Evolutionary conservation across 2,797 vertebrate genomes (phyloP).

Genomic region (Jordanella pulchra): DNA sequence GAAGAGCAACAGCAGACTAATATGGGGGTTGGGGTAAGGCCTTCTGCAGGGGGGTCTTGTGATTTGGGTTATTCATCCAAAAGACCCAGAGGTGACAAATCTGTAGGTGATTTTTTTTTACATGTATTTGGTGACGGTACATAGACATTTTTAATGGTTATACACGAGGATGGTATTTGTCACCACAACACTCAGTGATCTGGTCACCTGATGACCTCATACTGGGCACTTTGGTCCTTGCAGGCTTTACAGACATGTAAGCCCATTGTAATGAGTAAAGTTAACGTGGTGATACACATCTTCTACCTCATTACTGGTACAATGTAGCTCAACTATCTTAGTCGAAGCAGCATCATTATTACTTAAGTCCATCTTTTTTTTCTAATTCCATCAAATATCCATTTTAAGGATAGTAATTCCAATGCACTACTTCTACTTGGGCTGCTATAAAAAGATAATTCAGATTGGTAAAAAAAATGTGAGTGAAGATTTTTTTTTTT

Average conservation of each 20-base stretch:
- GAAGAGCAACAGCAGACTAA: conserved; percentile 57
- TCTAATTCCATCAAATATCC: conserved; percentile 67
- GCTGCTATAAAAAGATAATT: conserved; percentile 57
- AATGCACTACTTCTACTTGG: conserved; percentile 50
- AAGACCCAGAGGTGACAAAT: conserved; percentile 38
- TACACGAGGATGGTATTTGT: conserved; percentile 39
- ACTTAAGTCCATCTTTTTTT: conserved; percentile 48
- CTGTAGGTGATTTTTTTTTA: conserved; percentile 28
- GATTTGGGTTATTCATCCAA: conserved; percentile 23
- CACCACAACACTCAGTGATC: conserved; percentile 31
- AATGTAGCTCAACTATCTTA: conserved; percentile 63
- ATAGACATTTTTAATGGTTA: conserved; percentile 43
- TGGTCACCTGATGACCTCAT: conserved; percentile 56
- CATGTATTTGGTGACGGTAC: conserved; percentile 33
- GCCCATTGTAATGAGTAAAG: conserved; percentile 51
- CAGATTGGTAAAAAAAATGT: conserved; percentile 61
- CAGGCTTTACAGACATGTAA: conserved; percentile 54
- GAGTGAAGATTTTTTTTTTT: conserved; percentile 66
- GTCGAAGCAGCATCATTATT: conserved; percentile 47
- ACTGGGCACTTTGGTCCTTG: conserved; percentile 73
- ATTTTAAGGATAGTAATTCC: conserved; percentile 65
- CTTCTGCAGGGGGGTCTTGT: conserved; percentile 41
- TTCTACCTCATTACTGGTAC: conserved; percentile 72
- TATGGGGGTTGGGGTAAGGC: conserved; percentile 28
- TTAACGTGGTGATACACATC: conserved; percentile 65